Evolutionary conservation across 2,113 vertebrate genomes (phyloP), one percentile per base, ranked within the genome.

Genomic region (Apistogramma diplotaenia): DNA sequence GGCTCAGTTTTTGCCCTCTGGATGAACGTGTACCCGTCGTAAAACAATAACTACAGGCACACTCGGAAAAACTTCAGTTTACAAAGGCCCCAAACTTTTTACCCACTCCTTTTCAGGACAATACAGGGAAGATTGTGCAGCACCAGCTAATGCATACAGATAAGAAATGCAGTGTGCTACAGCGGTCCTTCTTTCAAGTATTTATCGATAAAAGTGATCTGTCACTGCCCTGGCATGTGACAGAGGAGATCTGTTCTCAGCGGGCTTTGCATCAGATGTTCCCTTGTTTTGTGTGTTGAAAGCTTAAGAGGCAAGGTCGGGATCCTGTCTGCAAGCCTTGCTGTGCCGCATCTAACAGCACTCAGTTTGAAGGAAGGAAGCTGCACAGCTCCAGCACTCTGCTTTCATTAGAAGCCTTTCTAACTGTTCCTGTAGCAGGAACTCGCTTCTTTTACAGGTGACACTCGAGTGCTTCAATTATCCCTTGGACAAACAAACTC

Each of bases 281-380:
- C 33, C 16, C 51, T 25, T 23, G 73, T 62, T 49, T 6, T 83
- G 67, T 81, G 55, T 70, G 88, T 57, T 90, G 92, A 94, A 71
- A 93, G 87, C 82, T 84, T 78, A 87, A 87, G 76, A 89, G 78
- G 75, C 18, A 29, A 76, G 51, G 51, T 53, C 56, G 40, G 56
- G 62, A 56, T 27, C 49, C 9, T 67, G 61, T 76, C 81, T 25
- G 70, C 31, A 53, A 23, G 49, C 84, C 82, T 88, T 87, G 74
- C 87, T 87, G 29, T 60, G 46, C 57, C 49, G 73, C 65, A 81
- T 82, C 61, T 70, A 37, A 76, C 65, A 76, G 67, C 23, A 43
- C 13, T 91, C 76, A 91, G 33, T 75, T 75, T 59, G 87, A 72
- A 87, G 92, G 93, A 94, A 94, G 89, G 90, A 91, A 89, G 81